Percentiles rank a stretch among this genome's conserved stretches.
Conservation (phyloP, 1,140 invertebrate species). For the Temnothorax curvispinosus region DNA sequence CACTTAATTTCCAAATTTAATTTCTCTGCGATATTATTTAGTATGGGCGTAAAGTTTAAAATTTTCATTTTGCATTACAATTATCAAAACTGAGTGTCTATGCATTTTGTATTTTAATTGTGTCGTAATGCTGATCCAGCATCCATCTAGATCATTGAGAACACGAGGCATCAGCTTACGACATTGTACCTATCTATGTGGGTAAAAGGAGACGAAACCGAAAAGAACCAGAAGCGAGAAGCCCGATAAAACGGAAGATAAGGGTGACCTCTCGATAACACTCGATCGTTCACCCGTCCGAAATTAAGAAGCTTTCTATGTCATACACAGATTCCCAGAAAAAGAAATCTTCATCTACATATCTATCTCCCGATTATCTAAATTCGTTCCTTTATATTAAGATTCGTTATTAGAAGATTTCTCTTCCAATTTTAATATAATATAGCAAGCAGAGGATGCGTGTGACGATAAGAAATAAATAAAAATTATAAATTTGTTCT, state of each 20-base stretch:
- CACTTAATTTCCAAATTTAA: not conserved
- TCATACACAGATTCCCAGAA: slow-evolving; percentile 60
- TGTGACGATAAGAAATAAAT: not conserved
- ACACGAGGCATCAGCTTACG: not conserved
- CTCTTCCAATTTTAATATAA: not conserved
- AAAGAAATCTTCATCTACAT: slow-evolving; percentile 6
- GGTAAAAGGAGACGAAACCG: slow-evolving; percentile 53
- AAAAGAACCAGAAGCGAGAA: slow-evolving; percentile 61
- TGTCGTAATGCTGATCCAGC: not conserved
- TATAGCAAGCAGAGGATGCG: not conserved
- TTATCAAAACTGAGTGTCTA: not conserved
- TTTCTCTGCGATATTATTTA: not conserved
- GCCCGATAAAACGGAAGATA: slow-evolving; percentile 69
- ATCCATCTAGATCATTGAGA: not conserved
- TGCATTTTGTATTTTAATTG: slow-evolving; percentile 11
- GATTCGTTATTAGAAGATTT: not conserved
- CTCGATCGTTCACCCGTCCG: slow-evolving; percentile 53
- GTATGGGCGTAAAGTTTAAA: not conserved
- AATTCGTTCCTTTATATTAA: not conserved
- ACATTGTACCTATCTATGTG: slow-evolving; percentile 41
- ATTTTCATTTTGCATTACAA: slow-evolving; percentile 1
- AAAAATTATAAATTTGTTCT: not conserved
- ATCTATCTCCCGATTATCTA: not conserved
- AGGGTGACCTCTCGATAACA: slow-evolving; percentile 75
- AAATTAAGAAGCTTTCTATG: slow-evolving; percentile 56